phyloP scores from a whole-genome alignment of 2,113 vertebrate species.

The Atherinomorus stipes region DNA sequence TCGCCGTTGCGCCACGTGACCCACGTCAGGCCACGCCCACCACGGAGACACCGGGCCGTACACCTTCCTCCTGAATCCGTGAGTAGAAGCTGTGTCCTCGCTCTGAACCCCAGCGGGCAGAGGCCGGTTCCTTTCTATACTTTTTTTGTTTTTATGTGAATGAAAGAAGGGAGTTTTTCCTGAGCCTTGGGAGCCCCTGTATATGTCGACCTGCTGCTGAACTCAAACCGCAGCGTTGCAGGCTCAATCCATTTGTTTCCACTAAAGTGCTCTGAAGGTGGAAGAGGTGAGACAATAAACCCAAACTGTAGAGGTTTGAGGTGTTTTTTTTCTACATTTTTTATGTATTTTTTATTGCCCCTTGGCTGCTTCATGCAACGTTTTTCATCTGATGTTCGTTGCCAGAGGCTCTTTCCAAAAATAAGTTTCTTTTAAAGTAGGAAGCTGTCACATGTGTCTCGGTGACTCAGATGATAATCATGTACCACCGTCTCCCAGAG shows the following conservation, averaged over 20 bases:
- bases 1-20: conserved; percentile 90
- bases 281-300: conserved; percentile 23
- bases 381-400: conserved; percentile 53
- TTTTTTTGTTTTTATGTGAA: too few relatives aligned
- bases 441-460: conserved; percentile 55
- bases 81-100: conserved; percentile 35
- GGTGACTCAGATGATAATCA: conserved; percentile 62
- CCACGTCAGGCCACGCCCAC: conserved; percentile 88
- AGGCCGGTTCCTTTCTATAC: neutral
- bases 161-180: neutral
- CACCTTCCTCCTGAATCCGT: conserved; percentile 82
- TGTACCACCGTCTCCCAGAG: conserved; percentile 33
- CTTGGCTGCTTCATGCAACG: conserved; percentile 35
- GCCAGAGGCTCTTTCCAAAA: conserved; percentile 65
- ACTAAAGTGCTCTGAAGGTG: conserved; percentile 10
- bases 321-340: neutral
- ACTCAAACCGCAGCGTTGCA: neutral
- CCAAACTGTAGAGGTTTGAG: conserved; percentile 7
- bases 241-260: conserved; percentile 16
- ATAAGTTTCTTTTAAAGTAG: conserved; percentile 63
- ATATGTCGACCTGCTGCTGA: conserved; percentile 7
- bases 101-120: conserved; percentile 1
- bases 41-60: conserved; percentile 80
- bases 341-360: conserved; percentile 25
- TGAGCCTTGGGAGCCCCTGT: conserved; percentile 1